Percentiles rank a stretch among this genome's conserved stretches.
phyloP scores from a whole-genome alignment of 2,888 invertebrate genomes.

The Ptychoptera albimana region DNA sequence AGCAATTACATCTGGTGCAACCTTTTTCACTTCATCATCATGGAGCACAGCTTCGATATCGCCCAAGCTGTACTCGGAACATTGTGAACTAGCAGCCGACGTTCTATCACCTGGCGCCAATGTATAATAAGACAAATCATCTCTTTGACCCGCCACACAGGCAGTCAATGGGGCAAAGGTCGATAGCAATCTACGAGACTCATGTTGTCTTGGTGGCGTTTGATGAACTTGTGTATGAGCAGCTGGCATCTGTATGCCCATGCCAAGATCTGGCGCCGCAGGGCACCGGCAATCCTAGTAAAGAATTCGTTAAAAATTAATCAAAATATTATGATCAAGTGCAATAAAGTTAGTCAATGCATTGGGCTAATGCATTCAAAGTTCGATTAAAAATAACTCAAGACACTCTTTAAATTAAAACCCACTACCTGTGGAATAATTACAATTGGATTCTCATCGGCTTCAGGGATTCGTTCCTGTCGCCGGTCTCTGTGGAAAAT shows the following conservation, averaged over 20 bases:
- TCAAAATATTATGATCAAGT: neutral
- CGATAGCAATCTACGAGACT: conserved; percentile 58
- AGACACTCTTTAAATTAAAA: neutral
- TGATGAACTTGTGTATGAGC: conserved; percentile 30
- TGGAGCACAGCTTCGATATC: conserved; percentile 40
- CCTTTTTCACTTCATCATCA: conserved; percentile 34
- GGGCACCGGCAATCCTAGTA: conserved; percentile 29
- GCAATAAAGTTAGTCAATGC: neutral
- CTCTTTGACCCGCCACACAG: conserved; percentile 49
- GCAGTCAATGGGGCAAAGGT: conserved; percentile 63
- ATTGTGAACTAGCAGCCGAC: conserved; percentile 40
- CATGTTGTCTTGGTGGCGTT: conserved; percentile 35
- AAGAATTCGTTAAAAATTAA: neutral
- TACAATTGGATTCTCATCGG: conserved; percentile 31
- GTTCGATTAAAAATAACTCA: neutral
- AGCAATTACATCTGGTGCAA: conserved; percentile 64
- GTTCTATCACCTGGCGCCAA: conserved; percentile 41
- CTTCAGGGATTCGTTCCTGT: conserved; percentile 30
- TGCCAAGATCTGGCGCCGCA: conserved; percentile 38
- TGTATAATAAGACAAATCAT: conserved; percentile 41
- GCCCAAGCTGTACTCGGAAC: conserved; percentile 51
- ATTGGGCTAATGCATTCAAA: neutral
- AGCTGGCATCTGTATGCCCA: conserved; percentile 32
- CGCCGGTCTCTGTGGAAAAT: conserved; percentile 30
- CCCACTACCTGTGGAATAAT: conserved; percentile 28